Base-by-base conservation (phyloP, 2,113 vertebrate genomes). In the Pituophis catenifer region DNA sequence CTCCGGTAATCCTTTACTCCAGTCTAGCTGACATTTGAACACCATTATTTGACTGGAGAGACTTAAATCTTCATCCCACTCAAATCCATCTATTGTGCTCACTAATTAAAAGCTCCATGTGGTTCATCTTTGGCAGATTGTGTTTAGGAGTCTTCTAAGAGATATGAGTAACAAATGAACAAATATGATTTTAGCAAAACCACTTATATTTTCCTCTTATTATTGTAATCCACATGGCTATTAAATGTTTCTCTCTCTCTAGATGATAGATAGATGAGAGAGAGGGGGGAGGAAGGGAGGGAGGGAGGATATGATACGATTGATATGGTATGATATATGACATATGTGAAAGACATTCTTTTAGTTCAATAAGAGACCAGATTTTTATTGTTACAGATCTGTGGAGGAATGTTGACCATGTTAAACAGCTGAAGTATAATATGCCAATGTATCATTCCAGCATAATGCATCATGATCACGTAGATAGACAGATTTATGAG, bases 381-480 rank as follows among this genome's bases (percentile, higher is more conserved):
- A 92, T 94, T 95, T 85, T 48, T 91, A 62, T 93, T 93, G 90
- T 54, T 91, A 91, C 94, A 94, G 91, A 93, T 92, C 90, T 24
- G 1, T 91, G 93, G 50, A 92, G 92, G 54, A 94, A 12, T 86
- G 62, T 10, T 87, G 53, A 89, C n/a, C 33, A 15, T 44, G 23
- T 95, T 38, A 88, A 92, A 58, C 62, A 88, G 24, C 21, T 94
- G 90, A 55, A 86, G 8, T 93, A 90, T 92, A 65, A 53, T 55
- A 95, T 57, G 3, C 59, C 59, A 93, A 13, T 86, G 29, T 94
- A 29, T 96, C 26, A 91, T 93, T 94, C 93, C 89, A 94, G 86
- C 88, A 8, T 90, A 93, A 90, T 88, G 62, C 95, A 92, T 91
- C n/a, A 52, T 62, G 29, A 48, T 9, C 50, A 55, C 54, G 59